phyloP scores from a whole-genome alignment of 2,113 vertebrate genomes.

The Taurulus bubalis region DNA sequence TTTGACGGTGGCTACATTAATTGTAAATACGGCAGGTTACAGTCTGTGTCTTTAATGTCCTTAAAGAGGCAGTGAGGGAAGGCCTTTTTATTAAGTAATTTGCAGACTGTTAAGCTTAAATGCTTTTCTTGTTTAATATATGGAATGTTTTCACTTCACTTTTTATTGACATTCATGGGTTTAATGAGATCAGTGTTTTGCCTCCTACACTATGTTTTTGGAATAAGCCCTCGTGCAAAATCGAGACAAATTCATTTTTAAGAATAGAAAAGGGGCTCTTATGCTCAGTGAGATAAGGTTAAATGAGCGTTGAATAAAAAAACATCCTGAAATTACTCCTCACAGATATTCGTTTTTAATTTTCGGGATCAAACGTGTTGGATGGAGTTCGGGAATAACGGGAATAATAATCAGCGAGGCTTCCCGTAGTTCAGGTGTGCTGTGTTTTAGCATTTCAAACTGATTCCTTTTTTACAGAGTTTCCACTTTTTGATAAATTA shows the following conservation, averaged over 20 bases:
- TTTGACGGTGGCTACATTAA: neutral
- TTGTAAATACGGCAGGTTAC: too few species aligned
- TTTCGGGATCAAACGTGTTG: conserved; percentile 34
- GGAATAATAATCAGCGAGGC: conserved; percentile 1
- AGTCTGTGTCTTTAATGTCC: too few species aligned
- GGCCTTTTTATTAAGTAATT: neutral
- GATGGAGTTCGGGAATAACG: neutral
- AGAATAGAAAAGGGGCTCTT: conserved; percentile 18
- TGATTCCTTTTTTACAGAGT: neutral
- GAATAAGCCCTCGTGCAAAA: conserved; percentile 34
- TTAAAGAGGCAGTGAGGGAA: neutral
- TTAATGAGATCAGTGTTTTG: conserved; percentile 52
- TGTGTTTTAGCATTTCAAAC: conserved; percentile 20
- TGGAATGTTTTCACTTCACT: neutral
- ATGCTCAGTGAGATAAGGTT: conserved; percentile 38
- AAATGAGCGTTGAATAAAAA: conserved; percentile 25
- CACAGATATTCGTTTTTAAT: conserved; percentile 43
- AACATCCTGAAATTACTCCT: conserved; percentile 29
- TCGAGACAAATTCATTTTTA: conserved; percentile 32
- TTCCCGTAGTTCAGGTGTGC: conserved; percentile 8
- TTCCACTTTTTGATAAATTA: neutral
- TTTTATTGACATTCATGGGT: conserved; percentile 8
- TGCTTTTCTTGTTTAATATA: neutral
- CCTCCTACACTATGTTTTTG: conserved; percentile 37
- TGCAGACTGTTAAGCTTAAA: neutral